Evolutionary conservation across 2,113 vertebrate species (phyloP).

Genomic region (Calonectris borealis): DNA sequence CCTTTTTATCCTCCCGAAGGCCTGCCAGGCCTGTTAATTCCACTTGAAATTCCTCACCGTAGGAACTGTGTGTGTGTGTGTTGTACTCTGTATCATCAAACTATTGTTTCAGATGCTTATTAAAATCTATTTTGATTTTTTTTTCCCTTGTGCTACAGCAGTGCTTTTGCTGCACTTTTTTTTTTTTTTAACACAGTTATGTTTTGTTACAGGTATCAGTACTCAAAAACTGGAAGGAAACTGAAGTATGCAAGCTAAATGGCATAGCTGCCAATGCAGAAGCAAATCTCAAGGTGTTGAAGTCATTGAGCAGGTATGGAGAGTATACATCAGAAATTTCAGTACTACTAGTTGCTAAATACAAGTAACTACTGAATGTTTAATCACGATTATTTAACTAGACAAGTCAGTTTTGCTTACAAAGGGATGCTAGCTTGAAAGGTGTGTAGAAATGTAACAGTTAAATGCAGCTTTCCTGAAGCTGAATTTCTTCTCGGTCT

Average conservation of each 20-base stretch:
- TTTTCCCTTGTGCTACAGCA: background rate
- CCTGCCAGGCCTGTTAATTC: background rate
- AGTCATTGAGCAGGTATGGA: slow-evolving; percentile 51
- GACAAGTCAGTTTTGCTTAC: background rate
- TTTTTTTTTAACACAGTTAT: background rate
- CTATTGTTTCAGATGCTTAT: background rate
- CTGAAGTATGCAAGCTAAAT: slow-evolving; percentile 46
- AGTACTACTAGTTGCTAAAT: background rate
- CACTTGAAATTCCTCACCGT: background rate
- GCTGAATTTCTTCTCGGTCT: background rate
- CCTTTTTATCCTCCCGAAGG: background rate
- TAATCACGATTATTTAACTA: background rate
- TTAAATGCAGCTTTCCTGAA: background rate
- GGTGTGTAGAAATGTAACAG: background rate
- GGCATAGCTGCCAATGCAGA: slow-evolving; percentile 34
- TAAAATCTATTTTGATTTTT: background rate
- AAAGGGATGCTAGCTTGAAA: background rate
- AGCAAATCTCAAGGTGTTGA: slow-evolving; percentile 48
- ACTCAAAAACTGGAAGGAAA: slow-evolving; percentile 69
- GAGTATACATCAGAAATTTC: background rate
- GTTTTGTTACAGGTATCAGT: slow-evolving; percentile 65
- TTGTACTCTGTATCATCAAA: background rate
- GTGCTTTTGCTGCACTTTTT: background rate
- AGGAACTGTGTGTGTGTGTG: background rate
- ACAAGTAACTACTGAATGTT: background rate